These are phyloP conservation scores for Brachionus sp. DNA, from an alignment of 1,140 invertebrate genomes.

Conservation along the genomic window DNA sequence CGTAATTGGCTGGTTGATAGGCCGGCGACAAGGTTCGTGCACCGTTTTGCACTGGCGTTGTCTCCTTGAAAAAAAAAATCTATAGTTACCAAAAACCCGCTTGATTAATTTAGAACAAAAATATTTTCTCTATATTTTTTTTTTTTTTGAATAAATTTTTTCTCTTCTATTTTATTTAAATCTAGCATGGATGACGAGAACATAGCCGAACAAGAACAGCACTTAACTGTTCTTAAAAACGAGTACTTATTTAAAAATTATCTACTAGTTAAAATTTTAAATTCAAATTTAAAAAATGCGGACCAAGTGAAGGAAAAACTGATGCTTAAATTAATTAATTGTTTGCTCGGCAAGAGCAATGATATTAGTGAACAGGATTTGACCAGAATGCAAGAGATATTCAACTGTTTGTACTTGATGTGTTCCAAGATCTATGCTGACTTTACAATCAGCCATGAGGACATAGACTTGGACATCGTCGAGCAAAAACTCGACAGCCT, in stretches of 20 bases:
- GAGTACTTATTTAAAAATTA: conserved; percentile 16
- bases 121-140: not conserved
- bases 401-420: not conserved
- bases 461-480: not conserved
- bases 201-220: not conserved
- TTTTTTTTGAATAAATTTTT: not conserved
- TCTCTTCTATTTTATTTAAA: not conserved
- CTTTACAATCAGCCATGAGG: not conserved
- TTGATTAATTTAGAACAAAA: not conserved
- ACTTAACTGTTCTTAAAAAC: not conserved
- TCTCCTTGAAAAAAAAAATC: not conserved
- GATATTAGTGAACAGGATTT: not conserved
- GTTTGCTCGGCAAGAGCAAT: not conserved
- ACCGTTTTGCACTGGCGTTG: not conserved
- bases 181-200: not conserved
- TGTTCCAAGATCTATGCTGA: not conserved
- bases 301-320: not conserved
- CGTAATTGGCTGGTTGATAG: not conserved
- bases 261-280: conserved; percentile 16
- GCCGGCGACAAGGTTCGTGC: not conserved
- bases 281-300: not conserved
- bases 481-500: not conserved
- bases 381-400: not conserved
- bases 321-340: not conserved
- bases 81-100: not conserved